Percentiles rank a stretch among this genome's conserved stretches.
phyloP scores from a whole-genome alignment of 64 coral and sea anemone genomes.

The Cladopsammia gracilis region DNA sequence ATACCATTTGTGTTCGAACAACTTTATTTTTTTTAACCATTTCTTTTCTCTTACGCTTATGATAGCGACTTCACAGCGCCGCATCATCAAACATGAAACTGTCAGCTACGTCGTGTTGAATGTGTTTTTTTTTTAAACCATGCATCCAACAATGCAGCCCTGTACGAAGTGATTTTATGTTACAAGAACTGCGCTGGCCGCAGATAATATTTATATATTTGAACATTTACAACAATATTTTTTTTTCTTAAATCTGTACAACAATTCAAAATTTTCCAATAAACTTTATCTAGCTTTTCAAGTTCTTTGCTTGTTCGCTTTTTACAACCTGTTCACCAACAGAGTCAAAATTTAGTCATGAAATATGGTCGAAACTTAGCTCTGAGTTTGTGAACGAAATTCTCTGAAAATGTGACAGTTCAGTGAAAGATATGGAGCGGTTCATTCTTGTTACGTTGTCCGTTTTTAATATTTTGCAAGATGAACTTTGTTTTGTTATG shows the following conservation, averaged over 20 bases:
- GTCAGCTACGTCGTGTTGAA: conserved; percentile 28
- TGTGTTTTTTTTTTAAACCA: not conserved
- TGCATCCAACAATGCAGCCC: conserved; percentile 5
- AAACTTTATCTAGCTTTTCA: conserved; percentile 43
- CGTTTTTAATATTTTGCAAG: not conserved
- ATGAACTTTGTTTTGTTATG: not conserved
- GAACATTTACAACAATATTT: conserved; percentile 64
- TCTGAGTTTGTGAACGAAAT: not conserved
- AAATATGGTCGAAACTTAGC: not conserved
- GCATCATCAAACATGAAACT: conserved; percentile 37
- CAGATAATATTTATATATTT: conserved; percentile 69
- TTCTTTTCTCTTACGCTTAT: not conserved
- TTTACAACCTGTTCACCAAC: not conserved
- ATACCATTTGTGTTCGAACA: conserved; percentile 11
- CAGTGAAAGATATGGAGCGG: conserved; percentile 10
- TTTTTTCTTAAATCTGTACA: conserved; percentile 67
- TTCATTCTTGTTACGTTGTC: not conserved
- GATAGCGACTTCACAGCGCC: conserved; percentile 6
- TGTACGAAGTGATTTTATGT: conserved; percentile 24
- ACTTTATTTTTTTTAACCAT: not conserved
- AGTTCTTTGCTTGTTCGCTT: not conserved
- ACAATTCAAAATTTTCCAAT: conserved; percentile 57
- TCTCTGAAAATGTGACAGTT: not conserved
- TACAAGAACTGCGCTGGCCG: conserved; percentile 35
- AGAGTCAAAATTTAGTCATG: not conserved